phyloP scores from a whole-genome alignment of 2,797 vertebrate species.

The Intellagama lesueurii region DNA sequence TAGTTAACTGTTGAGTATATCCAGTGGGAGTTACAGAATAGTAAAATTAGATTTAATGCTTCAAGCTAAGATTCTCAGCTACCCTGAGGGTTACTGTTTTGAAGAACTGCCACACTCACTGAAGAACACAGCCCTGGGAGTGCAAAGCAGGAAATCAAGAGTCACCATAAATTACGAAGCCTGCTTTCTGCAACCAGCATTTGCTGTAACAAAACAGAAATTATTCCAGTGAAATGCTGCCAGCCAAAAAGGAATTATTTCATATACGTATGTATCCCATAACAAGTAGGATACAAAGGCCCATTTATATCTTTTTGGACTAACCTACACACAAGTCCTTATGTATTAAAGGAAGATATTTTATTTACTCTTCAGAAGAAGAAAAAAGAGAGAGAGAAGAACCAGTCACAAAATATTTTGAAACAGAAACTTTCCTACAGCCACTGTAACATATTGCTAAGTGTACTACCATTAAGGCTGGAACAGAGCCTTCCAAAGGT shows the following conservation, averaged over 20 bases:
- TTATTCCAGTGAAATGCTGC: constrained; percentile 35
- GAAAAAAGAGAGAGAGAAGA: not conserved
- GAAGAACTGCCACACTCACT: not conserved
- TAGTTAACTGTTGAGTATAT: fast-evolving
- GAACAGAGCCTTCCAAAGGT: no score
- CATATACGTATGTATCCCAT: constrained; percentile 21
- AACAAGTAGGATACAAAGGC: constrained; percentile 15
- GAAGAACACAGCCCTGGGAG: constrained; percentile 11
- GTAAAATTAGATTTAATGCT: constrained; percentile 7
- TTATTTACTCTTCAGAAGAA: not conserved
- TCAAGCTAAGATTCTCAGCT: constrained; percentile 21
- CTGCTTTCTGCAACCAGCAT: constrained; percentile 44
- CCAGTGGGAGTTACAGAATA: not conserved
- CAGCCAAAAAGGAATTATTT: constrained; percentile 21
- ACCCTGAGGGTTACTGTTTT: not conserved
- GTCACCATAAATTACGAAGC: constrained; percentile 2
- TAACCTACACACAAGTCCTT: not conserved
- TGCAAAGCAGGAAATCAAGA: not conserved
- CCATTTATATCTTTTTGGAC: not conserved
- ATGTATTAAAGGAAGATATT: not conserved
- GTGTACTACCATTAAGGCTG: no score
- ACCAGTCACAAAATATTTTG: no score
- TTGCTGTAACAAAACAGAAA: constrained; percentile 38
- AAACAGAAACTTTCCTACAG: no score
- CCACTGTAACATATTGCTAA: no score